A percentile compares a stretch with the other conserved stretches of the same genome.
phyloP scores from a whole-genome alignment of 1,140 invertebrate genomes.

The Heliconius hewitsoni region DNA sequence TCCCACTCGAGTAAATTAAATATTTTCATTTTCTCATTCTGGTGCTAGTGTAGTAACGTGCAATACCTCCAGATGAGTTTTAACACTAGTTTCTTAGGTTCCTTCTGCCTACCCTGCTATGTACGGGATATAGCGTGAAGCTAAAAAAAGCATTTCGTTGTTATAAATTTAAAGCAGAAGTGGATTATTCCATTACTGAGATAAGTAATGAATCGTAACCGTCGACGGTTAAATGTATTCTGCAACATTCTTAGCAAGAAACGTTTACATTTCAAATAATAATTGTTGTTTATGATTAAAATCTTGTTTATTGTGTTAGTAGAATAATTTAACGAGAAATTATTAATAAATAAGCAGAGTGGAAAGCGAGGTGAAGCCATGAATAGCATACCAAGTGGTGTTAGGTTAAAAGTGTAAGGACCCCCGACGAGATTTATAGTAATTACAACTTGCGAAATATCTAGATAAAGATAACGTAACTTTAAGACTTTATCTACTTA shows the following conservation, averaged over 20 bases:
- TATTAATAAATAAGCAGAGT: conserved; percentile 14
- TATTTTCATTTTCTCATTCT: no score
- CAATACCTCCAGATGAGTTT: no score
- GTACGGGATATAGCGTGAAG: no score
- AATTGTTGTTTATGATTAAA: conserved; percentile 11
- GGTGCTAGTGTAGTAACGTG: no score
- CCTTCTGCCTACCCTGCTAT: no score
- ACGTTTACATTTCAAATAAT: conserved; percentile 17
- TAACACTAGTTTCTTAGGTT: no score
- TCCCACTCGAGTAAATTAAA: no score
- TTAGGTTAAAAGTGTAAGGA: conserved; percentile 1
- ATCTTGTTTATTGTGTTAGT: conserved; percentile 14
- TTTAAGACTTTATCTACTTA: background rate
- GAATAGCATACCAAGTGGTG: conserved; percentile 1
- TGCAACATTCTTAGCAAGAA: conserved; percentile 19
- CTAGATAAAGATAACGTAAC: background rate
- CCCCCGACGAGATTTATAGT: background rate
- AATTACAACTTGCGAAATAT: background rate
- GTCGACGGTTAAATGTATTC: conserved; percentile 6
- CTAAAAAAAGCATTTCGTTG: conserved; percentile 23
- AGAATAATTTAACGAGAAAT: background rate
- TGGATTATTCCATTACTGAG: conserved; percentile 12
- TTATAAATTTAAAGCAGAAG: background rate
- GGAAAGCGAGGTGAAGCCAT: conserved; percentile 9
- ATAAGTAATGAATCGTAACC: conserved; percentile 20